Conservation (phyloP, 2,113 vertebrate genomes). For the Chunga burmeisteri region DNA sequence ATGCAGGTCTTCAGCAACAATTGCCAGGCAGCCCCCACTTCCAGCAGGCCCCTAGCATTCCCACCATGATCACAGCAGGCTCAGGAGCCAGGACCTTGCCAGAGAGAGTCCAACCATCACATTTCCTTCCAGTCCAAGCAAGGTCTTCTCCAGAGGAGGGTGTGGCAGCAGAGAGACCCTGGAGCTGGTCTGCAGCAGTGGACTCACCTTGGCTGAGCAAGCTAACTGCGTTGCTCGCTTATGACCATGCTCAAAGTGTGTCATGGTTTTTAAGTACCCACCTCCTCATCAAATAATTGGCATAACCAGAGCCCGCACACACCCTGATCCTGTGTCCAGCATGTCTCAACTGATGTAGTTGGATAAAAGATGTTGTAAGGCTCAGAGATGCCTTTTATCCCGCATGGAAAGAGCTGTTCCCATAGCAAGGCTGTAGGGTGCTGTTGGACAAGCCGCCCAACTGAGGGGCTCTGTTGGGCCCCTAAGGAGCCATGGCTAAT, state of each 20-base stretch:
- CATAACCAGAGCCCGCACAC: background rate
- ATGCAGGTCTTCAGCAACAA: background rate
- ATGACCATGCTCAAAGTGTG: background rate
- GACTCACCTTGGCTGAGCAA: background rate
- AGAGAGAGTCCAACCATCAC: background rate
- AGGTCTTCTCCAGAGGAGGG: background rate
- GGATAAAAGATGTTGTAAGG: background rate
- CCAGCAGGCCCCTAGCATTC: background rate
- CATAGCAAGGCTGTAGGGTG: background rate
- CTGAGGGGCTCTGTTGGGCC: background rate
- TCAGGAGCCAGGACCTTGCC: background rate
- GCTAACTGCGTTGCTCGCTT: background rate
- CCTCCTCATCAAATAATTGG: background rate
- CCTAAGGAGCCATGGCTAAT: background rate
- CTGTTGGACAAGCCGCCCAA: background rate
- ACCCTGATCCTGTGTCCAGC: background rate
- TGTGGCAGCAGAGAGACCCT: background rate
- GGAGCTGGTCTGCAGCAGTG: background rate
- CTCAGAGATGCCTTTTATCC: background rate
- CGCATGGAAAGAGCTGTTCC: background rate
- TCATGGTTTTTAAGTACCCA: background rate
- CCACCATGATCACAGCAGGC: background rate
- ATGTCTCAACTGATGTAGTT: background rate
- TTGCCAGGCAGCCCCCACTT: background rate
- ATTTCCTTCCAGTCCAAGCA: background rate